Percentiles rank a stretch among this genome's conserved stretches.
Evolutionary conservation across 2,113 vertebrate species (phyloP).

Genomic region (Cyrtonyx montezumae): DNA sequence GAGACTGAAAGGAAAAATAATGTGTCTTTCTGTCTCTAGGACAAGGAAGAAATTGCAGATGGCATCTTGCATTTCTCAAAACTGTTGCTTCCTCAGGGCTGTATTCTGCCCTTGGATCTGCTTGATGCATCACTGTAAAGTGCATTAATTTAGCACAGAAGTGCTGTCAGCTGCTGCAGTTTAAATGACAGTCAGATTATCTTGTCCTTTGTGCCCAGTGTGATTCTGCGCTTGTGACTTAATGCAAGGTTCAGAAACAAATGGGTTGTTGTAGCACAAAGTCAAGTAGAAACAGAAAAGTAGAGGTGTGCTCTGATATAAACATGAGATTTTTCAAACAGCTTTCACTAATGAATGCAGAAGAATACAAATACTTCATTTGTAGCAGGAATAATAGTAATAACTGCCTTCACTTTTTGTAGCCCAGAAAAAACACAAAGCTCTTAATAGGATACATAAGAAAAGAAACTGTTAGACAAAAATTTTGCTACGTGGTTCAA

Average conservation of each 20-base stretch:
- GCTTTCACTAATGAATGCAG: background rate
- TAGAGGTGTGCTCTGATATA: background rate
- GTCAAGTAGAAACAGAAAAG: background rate
- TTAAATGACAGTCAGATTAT: constrained; percentile 12
- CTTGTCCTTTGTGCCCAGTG: background rate
- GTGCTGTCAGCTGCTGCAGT: background rate
- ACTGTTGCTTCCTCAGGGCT: background rate
- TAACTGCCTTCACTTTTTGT: background rate
- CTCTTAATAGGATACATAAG: background rate
- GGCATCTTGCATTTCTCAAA: background rate
- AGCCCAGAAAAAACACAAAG: background rate
- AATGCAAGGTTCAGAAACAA: background rate
- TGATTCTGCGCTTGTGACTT: background rate
- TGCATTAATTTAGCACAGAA: constrained; percentile 14
- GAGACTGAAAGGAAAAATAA: background rate
- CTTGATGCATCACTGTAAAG: background rate
- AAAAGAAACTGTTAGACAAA: background rate
- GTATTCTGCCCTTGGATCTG: background rate
- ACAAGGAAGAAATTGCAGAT: background rate
- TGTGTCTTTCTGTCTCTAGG: background rate
- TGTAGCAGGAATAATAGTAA: background rate
- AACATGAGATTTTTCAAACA: background rate
- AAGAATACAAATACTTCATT: background rate
- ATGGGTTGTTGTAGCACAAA: background rate
- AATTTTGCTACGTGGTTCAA: background rate